Percentiles rank a stretch among this genome's conserved stretches.
Conservation (phyloP, 1,140 invertebrate species). For the Sitobion miscanthi region DNA sequence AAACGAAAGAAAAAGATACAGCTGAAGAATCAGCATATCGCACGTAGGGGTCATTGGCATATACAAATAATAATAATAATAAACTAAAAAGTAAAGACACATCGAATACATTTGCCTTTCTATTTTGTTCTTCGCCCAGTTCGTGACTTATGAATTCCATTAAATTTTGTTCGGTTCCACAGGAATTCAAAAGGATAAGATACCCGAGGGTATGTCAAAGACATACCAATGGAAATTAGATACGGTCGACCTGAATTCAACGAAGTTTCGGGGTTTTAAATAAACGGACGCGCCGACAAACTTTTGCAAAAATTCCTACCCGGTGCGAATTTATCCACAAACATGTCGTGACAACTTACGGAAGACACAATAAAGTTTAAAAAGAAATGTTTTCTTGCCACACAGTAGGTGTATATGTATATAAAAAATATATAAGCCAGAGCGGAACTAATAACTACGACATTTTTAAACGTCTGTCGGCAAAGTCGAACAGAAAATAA, state of each 20-base stretch:
- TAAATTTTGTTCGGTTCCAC: slow-evolving; percentile 16
- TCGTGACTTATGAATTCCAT: slow-evolving; percentile 13
- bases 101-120: background rate
- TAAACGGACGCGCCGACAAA: slow-evolving; percentile 33
- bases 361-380: slow-evolving; percentile 22
- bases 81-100: slow-evolving; percentile 11
- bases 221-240: slow-evolving; percentile 53
- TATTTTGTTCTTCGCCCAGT: background rate
- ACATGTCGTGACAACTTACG: slow-evolving; percentile 13
- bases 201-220: slow-evolving; percentile 34
- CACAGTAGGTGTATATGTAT: background rate
- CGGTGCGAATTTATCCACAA: slow-evolving; percentile 35
- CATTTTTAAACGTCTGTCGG: background rate
- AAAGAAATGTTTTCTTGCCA: slow-evolving; percentile 18
- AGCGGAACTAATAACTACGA: background rate
- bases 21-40: too few relatives aligned
- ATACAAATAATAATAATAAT: background rate
- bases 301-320: slow-evolving; percentile 35
- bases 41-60: background rate
- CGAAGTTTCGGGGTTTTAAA: slow-evolving; percentile 49
- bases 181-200: slow-evolving; percentile 25
- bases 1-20: background rate
- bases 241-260: slow-evolving; percentile 49
- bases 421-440: background rate
- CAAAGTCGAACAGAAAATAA: background rate